Conservation (phyloP, 2,888 invertebrate species). For the Tenthredo livida region DNA sequence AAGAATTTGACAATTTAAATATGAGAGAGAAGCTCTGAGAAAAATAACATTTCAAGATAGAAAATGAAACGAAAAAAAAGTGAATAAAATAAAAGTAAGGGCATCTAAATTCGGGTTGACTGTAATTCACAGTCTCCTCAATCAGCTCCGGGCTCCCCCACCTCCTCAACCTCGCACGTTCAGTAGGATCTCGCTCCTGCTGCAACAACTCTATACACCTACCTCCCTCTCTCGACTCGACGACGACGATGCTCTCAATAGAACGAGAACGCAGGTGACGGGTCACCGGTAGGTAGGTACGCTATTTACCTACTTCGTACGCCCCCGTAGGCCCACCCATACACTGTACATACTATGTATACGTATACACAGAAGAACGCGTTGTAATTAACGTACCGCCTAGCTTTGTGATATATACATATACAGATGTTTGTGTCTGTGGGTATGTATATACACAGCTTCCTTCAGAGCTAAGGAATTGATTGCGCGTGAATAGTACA, state of each 20-base stretch:
- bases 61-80: neutral
- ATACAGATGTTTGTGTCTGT: neutral
- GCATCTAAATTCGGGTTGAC: neutral
- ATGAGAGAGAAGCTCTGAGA: neutral
- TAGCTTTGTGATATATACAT: neutral
- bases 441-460: neutral
- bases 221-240: neutral
- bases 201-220: neutral
- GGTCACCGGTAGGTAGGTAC: conserved; percentile 73
- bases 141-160: conserved; percentile 27
- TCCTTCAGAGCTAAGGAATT: neutral
- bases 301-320: conserved; percentile 77
- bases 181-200: neutral
- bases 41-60: neutral
- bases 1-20: neutral
- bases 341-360: neutral
- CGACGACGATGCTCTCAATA: conserved; percentile 74
- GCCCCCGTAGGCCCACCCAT: conserved; percentile 46
- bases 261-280: conserved; percentile 78
- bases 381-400: neutral
- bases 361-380: neutral
- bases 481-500: no score
- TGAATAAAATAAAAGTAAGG: neutral
- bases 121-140: neutral
- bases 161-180: conserved; percentile 14